A percentile compares a stretch with the other conserved stretches of the same genome.
Evolutionary conservation across 2,113 vertebrate genomes (phyloP).

Genomic region (Esox niger): DNA sequence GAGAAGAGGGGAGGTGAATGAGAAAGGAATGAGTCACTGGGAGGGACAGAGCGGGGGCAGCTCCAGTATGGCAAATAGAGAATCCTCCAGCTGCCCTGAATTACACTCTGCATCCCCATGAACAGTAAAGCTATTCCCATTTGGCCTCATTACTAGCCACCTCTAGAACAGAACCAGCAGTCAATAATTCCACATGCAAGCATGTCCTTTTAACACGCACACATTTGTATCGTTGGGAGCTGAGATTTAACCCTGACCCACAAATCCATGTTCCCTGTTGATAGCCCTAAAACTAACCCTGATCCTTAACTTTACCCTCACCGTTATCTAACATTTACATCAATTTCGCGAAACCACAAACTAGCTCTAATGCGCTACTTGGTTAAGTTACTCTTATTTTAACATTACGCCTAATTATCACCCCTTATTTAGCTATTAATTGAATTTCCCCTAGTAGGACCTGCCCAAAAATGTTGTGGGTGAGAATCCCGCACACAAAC

Average conservation of each 20-base stretch:
- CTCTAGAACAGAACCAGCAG: slow-evolving; percentile 8
- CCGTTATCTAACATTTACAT: slow-evolving; percentile 18
- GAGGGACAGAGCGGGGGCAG: not conserved
- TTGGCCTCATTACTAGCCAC: slow-evolving; percentile 52
- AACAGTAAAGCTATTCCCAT: slow-evolving; percentile 53
- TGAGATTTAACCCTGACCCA: too few relatives aligned
- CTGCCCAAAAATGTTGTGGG: too few relatives aligned
- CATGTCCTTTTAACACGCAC: not conserved
- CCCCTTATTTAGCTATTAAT: too few relatives aligned
- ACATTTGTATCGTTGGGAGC: too few relatives aligned
- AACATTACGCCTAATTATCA: too few relatives aligned
- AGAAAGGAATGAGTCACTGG: slow-evolving; percentile 3
- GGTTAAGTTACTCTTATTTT: too few relatives aligned
- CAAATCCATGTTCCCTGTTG: too few relatives aligned
- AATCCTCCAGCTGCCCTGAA: slow-evolving; percentile 22
- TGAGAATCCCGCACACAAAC: not conserved
- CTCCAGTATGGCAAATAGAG: not conserved
- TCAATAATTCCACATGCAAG: not conserved
- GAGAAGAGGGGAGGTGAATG: not conserved
- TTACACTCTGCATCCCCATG: slow-evolving; percentile 41
- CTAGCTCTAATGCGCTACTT: too few relatives aligned
- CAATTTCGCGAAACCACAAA: not conserved
- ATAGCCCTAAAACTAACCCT: too few relatives aligned
- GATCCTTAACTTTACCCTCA: too few relatives aligned
- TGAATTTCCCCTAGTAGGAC: too few relatives aligned